These are phyloP conservation scores for Zelostemma sp. DNA, from an alignment of 1,140 invertebrate species.

Conservation along the genomic window DNA sequence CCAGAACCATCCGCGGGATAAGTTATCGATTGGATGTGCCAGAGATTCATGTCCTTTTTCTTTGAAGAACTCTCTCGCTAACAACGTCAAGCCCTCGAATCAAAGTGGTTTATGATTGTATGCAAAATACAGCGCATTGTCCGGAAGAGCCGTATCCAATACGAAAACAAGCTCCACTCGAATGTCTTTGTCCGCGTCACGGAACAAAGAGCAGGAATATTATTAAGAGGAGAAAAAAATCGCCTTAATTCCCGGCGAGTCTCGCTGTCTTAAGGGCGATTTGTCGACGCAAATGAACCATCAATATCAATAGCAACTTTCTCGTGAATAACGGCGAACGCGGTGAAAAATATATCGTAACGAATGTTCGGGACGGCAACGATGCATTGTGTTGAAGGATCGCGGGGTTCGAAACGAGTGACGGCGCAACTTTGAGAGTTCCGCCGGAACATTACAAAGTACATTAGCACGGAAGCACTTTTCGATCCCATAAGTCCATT, in stretches of 20 bases:
- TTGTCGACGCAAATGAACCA: no score
- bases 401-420: neutral
- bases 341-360: no score
- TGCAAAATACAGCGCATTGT: constrained; percentile 17
- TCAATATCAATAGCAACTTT: no score
- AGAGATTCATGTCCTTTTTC: constrained; percentile 34
- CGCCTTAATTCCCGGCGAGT: no score
- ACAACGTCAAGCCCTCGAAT: constrained; percentile 13
- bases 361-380: neutral
- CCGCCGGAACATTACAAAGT: constrained; percentile 5
- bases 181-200: neutral
- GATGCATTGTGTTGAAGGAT: neutral
- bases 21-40: constrained; percentile 50
- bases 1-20: constrained; percentile 43
- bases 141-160: constrained; percentile 12
- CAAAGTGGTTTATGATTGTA: constrained; percentile 17
- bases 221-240: no score
- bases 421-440: neutral
- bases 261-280: no score
- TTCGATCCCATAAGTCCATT: constrained; percentile 41
- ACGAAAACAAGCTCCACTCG: neutral
- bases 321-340: no score
- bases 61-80: constrained; percentile 21
- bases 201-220: neutral
- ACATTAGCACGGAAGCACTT: constrained; percentile 35